Percentiles rank a stretch among this genome's conserved stretches.
Evolutionary conservation across 2,888 invertebrate genomes (phyloP).

Genomic region (Malacosoma neustria): DNA sequence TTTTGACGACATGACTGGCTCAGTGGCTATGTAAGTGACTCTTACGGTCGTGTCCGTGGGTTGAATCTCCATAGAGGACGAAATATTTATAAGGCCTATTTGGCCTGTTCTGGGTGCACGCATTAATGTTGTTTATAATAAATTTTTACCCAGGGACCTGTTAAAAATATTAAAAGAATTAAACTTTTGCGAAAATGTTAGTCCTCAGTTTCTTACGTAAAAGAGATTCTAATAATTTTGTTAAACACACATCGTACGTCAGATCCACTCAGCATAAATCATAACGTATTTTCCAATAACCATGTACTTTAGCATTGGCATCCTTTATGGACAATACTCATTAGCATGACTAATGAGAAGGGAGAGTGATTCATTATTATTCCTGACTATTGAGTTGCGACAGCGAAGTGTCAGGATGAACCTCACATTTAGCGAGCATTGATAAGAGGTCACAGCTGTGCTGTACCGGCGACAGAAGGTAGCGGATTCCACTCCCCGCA

Average conservation of each 20-base stretch:
- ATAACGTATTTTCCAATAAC: background rate
- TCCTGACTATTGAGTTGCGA: conserved; percentile 10
- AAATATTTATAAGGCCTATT: no score
- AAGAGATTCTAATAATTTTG: background rate
- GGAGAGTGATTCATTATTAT: conserved; percentile 17
- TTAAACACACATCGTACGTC: background rate
- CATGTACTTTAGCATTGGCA: background rate
- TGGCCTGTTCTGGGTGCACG: no score
- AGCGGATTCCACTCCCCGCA: conserved; percentile 24
- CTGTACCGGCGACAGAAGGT: conserved; percentile 19
- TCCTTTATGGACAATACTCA: background rate
- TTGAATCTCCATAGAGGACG: no score
- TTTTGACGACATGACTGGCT: no score
- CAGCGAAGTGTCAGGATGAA: conserved; percentile 11
- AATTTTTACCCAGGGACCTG: no score
- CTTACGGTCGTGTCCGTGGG: no score
- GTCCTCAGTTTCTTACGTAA: background rate
- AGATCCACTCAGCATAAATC: background rate
- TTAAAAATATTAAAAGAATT: no score
- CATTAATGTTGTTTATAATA: no score
- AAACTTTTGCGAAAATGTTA: no score
- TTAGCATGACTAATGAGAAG: conserved; percentile 11
- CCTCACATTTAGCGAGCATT: conserved; percentile 18
- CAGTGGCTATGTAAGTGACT: no score
- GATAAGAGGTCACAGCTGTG: conserved; percentile 47